These are phyloP conservation scores for Drosophila rubida DNA, from an alignment of 2,888 invertebrate genomes.

Conservation along the genomic window DNA sequence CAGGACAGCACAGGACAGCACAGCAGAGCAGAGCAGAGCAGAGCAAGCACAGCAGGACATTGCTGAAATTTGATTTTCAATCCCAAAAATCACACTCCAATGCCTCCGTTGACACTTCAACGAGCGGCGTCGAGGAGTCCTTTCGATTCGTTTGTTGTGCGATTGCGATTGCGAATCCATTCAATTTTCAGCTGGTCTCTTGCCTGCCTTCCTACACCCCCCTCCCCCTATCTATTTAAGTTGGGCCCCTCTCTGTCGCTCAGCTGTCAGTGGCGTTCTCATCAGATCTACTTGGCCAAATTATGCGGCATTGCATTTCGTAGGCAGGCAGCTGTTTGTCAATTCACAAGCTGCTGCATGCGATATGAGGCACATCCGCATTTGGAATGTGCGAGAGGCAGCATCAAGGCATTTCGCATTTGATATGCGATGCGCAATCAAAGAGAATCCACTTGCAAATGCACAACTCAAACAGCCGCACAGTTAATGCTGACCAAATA, in stretches of 20 bases:
- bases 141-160: conserved; percentile 27
- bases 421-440: conserved; percentile 23
- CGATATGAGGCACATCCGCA: conserved; percentile 22
- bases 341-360: conserved; percentile 37
- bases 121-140: conserved; percentile 17
- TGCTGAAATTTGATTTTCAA: conserved; percentile 57
- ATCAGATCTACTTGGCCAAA: conserved; percentile 45
- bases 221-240: background rate
- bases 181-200: conserved; percentile 20
- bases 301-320: conserved; percentile 60
- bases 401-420: background rate
- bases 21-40: background rate
- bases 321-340: conserved; percentile 27
- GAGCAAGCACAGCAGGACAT: conserved; percentile 2
- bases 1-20: background rate
- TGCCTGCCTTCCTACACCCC: conserved; percentile 5
- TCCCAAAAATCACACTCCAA: conserved; percentile 57
- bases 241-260: background rate
- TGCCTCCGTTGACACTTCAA: conserved; percentile 63
- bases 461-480: background rate
- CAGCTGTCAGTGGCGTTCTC: conserved; percentile 12
- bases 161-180: conserved; percentile 17
- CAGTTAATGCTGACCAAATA: background rate
- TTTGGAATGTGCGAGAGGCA: conserved; percentile 10
- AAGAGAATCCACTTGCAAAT: background rate